Base-by-base conservation (phyloP, 1,140 invertebrate genomes). In the Anoplolepis gracilipes region DNA sequence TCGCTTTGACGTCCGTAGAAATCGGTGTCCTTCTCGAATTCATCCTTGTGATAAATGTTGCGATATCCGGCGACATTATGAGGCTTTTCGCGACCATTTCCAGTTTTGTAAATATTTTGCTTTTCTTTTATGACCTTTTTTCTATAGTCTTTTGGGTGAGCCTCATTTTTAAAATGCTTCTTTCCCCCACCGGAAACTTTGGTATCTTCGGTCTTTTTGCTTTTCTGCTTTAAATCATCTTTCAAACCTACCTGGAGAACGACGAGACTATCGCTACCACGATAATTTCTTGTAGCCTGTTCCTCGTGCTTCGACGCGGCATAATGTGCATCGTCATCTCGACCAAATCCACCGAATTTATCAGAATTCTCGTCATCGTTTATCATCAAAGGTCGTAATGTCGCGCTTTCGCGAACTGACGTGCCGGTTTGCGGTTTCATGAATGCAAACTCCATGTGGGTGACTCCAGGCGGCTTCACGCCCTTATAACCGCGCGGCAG, bases 1-100 rank as follows among this genome's bases (percentile, higher is more conserved):
- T 92, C 93, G 11, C 92, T 90, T 1, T 93, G 90, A 87, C 94
- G 91, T 0, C 89, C 93, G 46, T 97, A 97, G 93, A 97, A 97
- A 75, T 93, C 92, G 13, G 94, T 93, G 62, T 95, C 92, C 64
- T 95, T 95, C 57, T 95, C 95, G 87, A 93, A 95, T 75, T 96
- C 95, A 81, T 95, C 95, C 61, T 95, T 95, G 70, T 95, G 95
- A 93, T 96, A 97, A 87, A 97, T 96, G 78, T 97, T 97, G 91
- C 97, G 97, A 93, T 96, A 97, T 1, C 97, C 97, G 1, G 95
- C 96, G 0, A 95, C 96, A 85, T 97, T 96, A 82, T 96, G 96
- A 19, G 96, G 96, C 85, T 96, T 96, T 86, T 96, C 96, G 79
- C 96, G 96, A 2, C 94, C 95, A 84, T 96, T 96, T 87, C 96